Evolutionary conservation across 2,113 vertebrate species (phyloP).

Genomic region (Dipodomys merriami): DNA sequence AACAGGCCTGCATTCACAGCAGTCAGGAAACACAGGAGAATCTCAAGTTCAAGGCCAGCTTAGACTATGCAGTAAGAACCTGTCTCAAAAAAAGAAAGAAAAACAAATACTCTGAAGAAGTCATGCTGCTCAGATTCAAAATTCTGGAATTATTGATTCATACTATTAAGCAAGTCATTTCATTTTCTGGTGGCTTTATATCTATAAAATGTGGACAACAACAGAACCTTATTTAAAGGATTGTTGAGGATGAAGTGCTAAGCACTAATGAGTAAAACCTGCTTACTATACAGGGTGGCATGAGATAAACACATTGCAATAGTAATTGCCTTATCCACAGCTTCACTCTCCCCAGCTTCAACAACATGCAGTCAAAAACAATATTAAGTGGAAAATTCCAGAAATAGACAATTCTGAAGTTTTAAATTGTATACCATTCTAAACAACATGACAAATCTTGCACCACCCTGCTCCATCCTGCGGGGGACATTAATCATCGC

Average conservation of each 20-base stretch:
- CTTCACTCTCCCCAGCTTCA: not conserved
- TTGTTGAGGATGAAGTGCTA: not conserved
- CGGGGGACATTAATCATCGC: not conserved
- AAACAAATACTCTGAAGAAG: not conserved
- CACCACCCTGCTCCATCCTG: not conserved
- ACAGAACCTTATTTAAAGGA: not conserved
- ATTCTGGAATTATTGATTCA: not conserved
- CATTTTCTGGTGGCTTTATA: not conserved
- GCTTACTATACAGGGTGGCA: not conserved
- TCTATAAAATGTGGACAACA: not conserved
- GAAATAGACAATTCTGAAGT: not conserved
- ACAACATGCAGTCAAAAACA: not conserved
- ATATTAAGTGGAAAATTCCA: conserved; percentile 5
- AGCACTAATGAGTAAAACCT: not conserved
- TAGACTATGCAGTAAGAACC: not conserved
- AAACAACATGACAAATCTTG: not conserved
- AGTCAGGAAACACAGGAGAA: not conserved
- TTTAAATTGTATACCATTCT: not conserved
- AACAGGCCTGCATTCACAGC: too few relatives aligned
- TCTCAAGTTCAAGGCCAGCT: not conserved
- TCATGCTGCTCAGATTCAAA: not conserved
- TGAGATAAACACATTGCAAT: not conserved
- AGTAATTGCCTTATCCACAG: not conserved
- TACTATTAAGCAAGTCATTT: not conserved
- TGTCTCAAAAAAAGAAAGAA: not conserved